A percentile compares a stretch with the other conserved stretches of the same genome.
phyloP scores from a whole-genome alignment of 2,113 vertebrate genomes.

The Eira barbara region DNA sequence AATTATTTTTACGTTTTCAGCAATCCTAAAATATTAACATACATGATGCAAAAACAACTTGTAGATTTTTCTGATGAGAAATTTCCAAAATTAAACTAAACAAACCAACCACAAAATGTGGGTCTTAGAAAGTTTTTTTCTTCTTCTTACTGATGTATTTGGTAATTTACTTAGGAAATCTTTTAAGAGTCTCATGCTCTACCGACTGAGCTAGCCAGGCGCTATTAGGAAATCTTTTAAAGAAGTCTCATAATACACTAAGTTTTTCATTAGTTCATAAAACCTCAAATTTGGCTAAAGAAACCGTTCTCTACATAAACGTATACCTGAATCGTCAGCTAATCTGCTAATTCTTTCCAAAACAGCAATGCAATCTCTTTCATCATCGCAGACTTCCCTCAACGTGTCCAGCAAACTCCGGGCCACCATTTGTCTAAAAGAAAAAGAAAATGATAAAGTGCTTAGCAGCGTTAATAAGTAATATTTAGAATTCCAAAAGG shows the following conservation, averaged over 20 bases:
- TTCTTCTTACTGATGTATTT: neutral
- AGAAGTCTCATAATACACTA: neutral
- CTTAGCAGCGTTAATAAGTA: constrained; percentile 23
- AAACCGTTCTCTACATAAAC: constrained; percentile 4
- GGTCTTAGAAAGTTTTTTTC: neutral
- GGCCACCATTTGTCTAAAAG: constrained; percentile 93
- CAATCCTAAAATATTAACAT: neutral
- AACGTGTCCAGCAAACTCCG: constrained; percentile 93
- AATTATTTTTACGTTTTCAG: constrained; percentile 1
- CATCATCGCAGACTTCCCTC: constrained; percentile 93
- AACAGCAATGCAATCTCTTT: constrained; percentile 91
- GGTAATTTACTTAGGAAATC: neutral
- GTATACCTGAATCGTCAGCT: constrained; percentile 91
- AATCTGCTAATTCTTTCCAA: constrained; percentile 92
- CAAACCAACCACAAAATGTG: neutral
- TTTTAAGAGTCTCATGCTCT: constrained; percentile 98
- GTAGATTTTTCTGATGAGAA: constrained; percentile 14
- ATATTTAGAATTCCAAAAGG: neutral
- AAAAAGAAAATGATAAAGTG: constrained; percentile 59
- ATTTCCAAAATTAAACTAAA: constrained; percentile 40
- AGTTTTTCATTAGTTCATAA: neutral
- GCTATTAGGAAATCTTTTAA: neutral
- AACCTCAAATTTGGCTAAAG: constrained; percentile 45
- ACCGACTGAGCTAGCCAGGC: constrained; percentile 98
- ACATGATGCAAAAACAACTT: neutral